Evolutionary conservation across 1,140 invertebrate genomes (phyloP), one percentile per base, ranked within the genome.

Genomic region (Apis cerana): DNA sequence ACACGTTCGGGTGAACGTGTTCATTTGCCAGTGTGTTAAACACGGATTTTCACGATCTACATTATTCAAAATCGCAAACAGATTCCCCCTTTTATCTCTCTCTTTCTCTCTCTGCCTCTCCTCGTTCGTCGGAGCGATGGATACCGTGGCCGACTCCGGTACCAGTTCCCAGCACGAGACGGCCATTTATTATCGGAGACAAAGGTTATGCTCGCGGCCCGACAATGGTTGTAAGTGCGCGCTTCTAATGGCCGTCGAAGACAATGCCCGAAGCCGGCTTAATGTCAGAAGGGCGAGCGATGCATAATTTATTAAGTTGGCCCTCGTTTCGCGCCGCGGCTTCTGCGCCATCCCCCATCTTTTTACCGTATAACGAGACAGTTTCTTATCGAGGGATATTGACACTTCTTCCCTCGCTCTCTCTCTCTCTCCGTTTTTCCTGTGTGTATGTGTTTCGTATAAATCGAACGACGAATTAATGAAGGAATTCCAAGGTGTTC

Each of bases 131-230:
- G 52, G 52, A 68, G 48, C 62, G 58, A 13, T 15, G 62, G 61
- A 71, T 75, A 79, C 33, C 12, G 33, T 43, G 50, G 67, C 70
- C 50, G 77, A 76, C 74, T 82, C 33, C 59, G 82, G 33, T 80
- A 82, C 76, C 68, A 86, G 87, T 87, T 90, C 80, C 72, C 84
- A 88, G 80, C 76, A 88, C 87, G 80, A 89, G 83, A 70, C 80
- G 76, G 83, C 89, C 88, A 87, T 92, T 91, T 92, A 91, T 91
- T 92, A 91, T 88, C 86, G 85, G 83, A 89, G 89, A 91, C 86
- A 91, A 92, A 92, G 89, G 89, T 92, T 91, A 90, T 74, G 85
- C 77, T 90, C 72, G 85, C 70, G 80, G 79, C 77, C 80, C 80
- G 85, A 90, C 89, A 88, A 89, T 89, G 85, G 71, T 89, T 74